These are phyloP conservation scores for Platyrinchus mystaceus DNA, from an alignment of 2,797 vertebrate genomes.

Conservation along the genomic window DNA sequence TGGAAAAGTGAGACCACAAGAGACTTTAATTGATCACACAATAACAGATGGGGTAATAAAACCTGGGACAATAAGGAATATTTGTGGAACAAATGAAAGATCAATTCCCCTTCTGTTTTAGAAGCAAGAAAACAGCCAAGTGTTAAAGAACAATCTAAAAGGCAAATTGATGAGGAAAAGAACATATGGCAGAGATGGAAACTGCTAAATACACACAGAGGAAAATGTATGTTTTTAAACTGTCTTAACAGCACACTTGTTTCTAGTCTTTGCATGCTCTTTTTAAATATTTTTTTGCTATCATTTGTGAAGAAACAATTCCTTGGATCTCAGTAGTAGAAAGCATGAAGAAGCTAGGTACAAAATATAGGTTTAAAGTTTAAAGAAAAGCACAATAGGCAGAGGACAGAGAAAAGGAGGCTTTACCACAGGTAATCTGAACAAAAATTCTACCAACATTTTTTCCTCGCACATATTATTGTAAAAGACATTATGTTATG, in stretches of 20 bases:
- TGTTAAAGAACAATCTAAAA: conserved; percentile 61
- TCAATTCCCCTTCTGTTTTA: conserved; percentile 58
- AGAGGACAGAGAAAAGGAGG: not conserved
- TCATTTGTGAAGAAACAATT: not conserved
- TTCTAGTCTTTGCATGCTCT: not conserved
- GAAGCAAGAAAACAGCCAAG: conserved; percentile 38
- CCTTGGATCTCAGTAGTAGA: not conserved
- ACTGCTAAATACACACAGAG: conserved; percentile 61
- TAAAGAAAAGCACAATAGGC: not conserved
- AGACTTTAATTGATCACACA: conserved; percentile 41
- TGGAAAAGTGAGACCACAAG: conserved; percentile 33
- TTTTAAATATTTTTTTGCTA: not conserved
- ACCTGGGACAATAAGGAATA: conserved; percentile 57
- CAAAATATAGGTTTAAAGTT: not conserved
- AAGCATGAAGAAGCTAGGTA: not conserved
- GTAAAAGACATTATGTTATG: not conserved
- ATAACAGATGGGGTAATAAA: conserved; percentile 62
- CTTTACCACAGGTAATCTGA: not conserved
- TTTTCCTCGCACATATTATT: not conserved
- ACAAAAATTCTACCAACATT: not conserved
- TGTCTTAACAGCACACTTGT: not conserved
- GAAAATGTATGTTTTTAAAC: conserved; percentile 25
- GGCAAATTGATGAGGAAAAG: conserved; percentile 48
- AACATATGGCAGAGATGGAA: conserved; percentile 56
- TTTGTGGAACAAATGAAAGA: conserved; percentile 63